phyloP scores from a whole-genome alignment of 2,888 invertebrate genomes.

The Drosophila kambysellisi region DNA sequence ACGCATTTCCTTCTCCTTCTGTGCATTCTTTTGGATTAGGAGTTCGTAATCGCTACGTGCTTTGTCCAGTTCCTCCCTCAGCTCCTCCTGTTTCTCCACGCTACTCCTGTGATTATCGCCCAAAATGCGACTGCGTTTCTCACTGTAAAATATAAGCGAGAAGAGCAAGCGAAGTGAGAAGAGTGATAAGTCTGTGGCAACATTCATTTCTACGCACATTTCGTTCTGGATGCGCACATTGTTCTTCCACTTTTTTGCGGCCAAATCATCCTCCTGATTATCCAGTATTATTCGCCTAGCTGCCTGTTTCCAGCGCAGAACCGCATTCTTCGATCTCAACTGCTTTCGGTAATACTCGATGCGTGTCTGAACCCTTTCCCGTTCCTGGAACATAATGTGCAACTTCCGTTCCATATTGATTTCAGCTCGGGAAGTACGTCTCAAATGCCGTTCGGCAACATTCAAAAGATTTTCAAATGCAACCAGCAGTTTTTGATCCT shows the following conservation, averaged over 20 bases:
- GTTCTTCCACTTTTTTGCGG: conserved; percentile 64
- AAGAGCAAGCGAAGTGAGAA: not conserved
- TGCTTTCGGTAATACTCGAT: conserved; percentile 20
- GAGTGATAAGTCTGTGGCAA: not conserved
- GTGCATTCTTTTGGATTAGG: conserved; percentile 64
- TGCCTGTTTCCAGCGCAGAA: conserved; percentile 55
- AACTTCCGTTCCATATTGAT: conserved; percentile 62
- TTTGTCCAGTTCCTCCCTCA: conserved; percentile 71
- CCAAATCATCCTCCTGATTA: conserved; percentile 60
- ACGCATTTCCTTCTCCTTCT: conserved; percentile 73
- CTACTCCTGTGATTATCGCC: conserved; percentile 69
- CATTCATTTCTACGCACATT: conserved; percentile 36
- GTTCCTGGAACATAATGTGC: conserved; percentile 50
- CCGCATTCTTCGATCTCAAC: conserved; percentile 30
- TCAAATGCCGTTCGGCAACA: conserved; percentile 51
- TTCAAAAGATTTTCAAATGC: conserved; percentile 46
- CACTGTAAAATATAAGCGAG: conserved; percentile 47
- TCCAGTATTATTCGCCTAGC: conserved; percentile 49
- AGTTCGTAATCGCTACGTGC: conserved; percentile 63
- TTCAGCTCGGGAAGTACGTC: conserved; percentile 57
- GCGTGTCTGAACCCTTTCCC: conserved; percentile 36
- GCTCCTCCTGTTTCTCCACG: conserved; percentile 69
- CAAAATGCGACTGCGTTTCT: conserved; percentile 73
- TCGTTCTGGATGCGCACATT: conserved; percentile 67
- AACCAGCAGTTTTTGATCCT: conserved; percentile 44